Evolutionary conservation across 2,113 vertebrate genomes (phyloP).

Genomic region (Caloenas nicobarica): DNA sequence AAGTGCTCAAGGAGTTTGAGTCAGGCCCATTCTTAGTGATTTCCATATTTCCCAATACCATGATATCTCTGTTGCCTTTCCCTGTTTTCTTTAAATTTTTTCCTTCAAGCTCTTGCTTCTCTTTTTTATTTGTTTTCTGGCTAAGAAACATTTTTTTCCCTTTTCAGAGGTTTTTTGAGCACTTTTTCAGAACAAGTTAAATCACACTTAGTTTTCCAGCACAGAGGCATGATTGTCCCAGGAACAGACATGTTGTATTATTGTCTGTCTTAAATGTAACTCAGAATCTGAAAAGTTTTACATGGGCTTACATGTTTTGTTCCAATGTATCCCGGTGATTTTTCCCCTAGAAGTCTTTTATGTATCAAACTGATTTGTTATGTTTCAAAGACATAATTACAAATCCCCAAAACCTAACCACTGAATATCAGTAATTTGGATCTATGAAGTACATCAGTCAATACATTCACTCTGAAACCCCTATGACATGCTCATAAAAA

Average conservation of each 20-base stretch:
- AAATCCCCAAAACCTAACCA: slow-evolving; percentile 62
- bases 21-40: not conserved
- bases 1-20: not conserved
- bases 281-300: not conserved
- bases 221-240: not conserved
- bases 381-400: slow-evolving; percentile 58
- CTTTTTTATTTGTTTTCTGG: not conserved
- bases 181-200: not conserved
- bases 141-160: not conserved
- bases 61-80: not conserved
- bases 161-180: not conserved
- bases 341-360: slow-evolving; percentile 2
- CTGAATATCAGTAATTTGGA: slow-evolving; percentile 72
- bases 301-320: not conserved
- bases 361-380: slow-evolving; percentile 50
- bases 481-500: slow-evolving; percentile 38
- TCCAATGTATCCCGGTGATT: not conserved
- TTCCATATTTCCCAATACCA: not conserved
- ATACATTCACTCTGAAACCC: slow-evolving; percentile 61
- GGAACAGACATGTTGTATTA: not conserved
- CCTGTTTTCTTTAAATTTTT: not conserved
- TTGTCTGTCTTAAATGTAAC: not conserved
- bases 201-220: not conserved
- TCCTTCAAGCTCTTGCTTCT: not conserved
- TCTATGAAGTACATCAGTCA: slow-evolving; percentile 74